phyloP scores from a whole-genome alignment of 1,140 invertebrate genomes.

The Chelonus insularis region DNA sequence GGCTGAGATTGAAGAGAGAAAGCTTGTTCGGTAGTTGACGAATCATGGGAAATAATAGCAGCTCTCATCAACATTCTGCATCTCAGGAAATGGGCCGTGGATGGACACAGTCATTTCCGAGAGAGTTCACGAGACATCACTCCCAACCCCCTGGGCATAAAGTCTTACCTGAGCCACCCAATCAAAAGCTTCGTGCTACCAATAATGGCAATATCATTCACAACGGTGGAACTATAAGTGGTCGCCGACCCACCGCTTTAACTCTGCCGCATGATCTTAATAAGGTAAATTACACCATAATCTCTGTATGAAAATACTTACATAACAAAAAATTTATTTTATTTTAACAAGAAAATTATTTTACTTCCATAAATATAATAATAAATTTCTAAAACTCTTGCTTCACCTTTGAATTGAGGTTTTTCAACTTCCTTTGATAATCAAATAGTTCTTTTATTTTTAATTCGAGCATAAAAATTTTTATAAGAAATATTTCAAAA shows the following conservation, averaged over 20 bases:
- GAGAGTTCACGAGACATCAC: constrained; percentile 46
- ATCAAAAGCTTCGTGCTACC: constrained; percentile 68
- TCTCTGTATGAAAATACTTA: too few relatives aligned
- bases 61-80: constrained; percentile 34
- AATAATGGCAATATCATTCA: constrained; percentile 79
- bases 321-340: too few relatives aligned
- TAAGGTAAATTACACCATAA: constrained; percentile 39
- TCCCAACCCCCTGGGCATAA: constrained; percentile 58
- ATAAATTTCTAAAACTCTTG: too few relatives aligned
- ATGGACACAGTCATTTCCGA: constrained; percentile 59
- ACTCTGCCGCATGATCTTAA: constrained; percentile 46
- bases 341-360: too few relatives aligned
- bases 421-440: too few relatives aligned
- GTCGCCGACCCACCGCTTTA: constrained; percentile 55
- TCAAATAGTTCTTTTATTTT: too few relatives aligned
- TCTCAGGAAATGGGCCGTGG: constrained; percentile 40
- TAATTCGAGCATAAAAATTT: too few relatives aligned
- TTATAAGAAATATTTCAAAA: too few relatives aligned
- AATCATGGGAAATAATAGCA: constrained; percentile 48
- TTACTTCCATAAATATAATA: too few relatives aligned
- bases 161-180: constrained; percentile 69
- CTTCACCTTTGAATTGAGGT: too few relatives aligned
- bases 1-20: constrained; percentile 6
- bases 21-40: background rate
- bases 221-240: constrained; percentile 76